A percentile compares a stretch with the other conserved stretches of the same genome.
Evolutionary conservation across 2,888 invertebrate species (phyloP).

Genomic region (Hemicrepidius hirtus): DNA sequence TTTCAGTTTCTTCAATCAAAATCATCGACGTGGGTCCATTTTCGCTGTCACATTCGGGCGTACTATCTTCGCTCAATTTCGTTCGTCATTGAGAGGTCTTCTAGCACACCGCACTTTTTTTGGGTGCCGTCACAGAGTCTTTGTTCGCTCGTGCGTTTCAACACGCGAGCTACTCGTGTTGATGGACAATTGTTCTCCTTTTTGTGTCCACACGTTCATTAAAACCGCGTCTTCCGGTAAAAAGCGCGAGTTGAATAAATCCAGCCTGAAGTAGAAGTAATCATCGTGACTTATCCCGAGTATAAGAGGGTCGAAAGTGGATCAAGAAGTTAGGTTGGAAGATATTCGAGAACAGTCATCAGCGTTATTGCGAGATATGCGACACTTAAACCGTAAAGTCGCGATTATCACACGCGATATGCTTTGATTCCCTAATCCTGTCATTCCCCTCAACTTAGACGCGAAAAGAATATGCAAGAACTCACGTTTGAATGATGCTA

Average conservation of each 20-base stretch:
- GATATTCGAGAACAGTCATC: conserved; percentile 60
- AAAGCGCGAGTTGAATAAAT: conserved; percentile 28
- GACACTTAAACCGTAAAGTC: conserved; percentile 66
- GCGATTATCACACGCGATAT: conserved; percentile 68
- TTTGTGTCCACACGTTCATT: conserved; percentile 23
- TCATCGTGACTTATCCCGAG: conserved; percentile 36
- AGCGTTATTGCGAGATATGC: conserved; percentile 66
- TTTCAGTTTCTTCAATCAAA: conserved; percentile 21
- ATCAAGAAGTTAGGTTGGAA: conserved; percentile 42
- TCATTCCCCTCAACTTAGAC: conserved; percentile 47
- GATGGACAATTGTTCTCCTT: conserved; percentile 57
- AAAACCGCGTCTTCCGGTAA: conserved; percentile 22
- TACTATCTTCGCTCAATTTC: conserved; percentile 41
- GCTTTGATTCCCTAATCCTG: conserved; percentile 64
- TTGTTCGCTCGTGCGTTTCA: conserved; percentile 63
- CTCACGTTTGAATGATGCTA: conserved; percentile 54
- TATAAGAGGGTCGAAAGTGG: conserved; percentile 47
- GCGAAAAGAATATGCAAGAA: conserved; percentile 48
- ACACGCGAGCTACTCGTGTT: conserved; percentile 60
- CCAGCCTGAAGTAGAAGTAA: conserved; percentile 30
- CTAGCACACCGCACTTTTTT: conserved; percentile 48
- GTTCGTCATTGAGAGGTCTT: conserved; percentile 39
- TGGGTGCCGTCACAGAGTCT: conserved; percentile 52
- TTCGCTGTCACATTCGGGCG: conserved; percentile 30
- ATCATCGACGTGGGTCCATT: conserved; percentile 13